Base-by-base conservation (phyloP, 1,140 invertebrate genomes). In the Galleria mellonella region DNA sequence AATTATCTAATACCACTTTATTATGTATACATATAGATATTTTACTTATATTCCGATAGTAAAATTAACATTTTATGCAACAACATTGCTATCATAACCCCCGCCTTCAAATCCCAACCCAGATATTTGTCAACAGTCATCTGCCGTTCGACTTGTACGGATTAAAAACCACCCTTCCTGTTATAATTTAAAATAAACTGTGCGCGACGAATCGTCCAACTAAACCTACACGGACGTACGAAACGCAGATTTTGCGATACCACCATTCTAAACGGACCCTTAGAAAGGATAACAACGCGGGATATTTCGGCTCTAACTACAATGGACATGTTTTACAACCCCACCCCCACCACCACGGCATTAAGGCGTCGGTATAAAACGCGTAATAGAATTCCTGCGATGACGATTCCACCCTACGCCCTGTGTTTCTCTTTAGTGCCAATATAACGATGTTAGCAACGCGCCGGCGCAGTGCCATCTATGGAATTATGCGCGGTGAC, bases 171-270 rank as follows among this genome's bases (percentile, higher is more conserved):
- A 59, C 54, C 49, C 64, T 54, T 55, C 47, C 48, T 50, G 63
- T 64, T 66, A 77, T 83, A 81, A 81, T 81, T 81, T 75, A 77
- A 75, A 83, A 68, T 77, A 78, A 83, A 83, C 74, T 71, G 76
- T 64, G 74, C 76, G 76, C 59, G 66, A 65, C 79, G 76, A 79
- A 83, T 83, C 68, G 66, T 36, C 66, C 59, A 68, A 67, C 68
- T 68, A 62, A 65, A 63, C 35, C 35, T 52, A 49, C 58, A 58
- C 75, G 6, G 17, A 23, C 62, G 58, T 55, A 15, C 40, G n/a
- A n/a, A 9, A 66, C 71, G 71, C 61, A 69, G 72, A 78, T 78
- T 77, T 75, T 66, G 70, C 66, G 70, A 70, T 65, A 72, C 50
- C 52, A 59, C 59, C 50, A 32, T 40, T 48, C 72, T 70, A 62